A percentile compares a stretch with the other conserved stretches of the same genome.
Conservation (phyloP, 2,113 vertebrate genomes). For the Rhinoderma darwinii region DNA sequence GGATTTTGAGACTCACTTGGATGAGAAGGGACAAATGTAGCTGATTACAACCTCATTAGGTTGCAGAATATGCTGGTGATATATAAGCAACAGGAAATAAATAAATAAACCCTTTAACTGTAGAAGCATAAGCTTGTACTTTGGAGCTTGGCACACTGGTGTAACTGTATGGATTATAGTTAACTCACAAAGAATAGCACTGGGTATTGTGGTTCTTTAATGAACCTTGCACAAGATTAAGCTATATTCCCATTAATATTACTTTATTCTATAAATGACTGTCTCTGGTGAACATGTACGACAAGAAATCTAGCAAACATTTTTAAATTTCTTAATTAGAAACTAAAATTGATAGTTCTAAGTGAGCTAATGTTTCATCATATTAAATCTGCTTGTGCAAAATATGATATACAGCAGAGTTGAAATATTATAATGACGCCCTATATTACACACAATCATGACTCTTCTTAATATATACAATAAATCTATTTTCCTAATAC, state of each 20-base stretch:
- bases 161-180: neutral
- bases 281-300: neutral
- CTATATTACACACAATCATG: constrained; percentile 26
- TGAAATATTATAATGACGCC: neutral
- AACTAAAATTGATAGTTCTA: neutral
- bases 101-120: too few species aligned
- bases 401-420: neutral
- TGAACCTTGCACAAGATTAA: neutral
- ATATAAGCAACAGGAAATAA: too few species aligned
- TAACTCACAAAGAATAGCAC: neutral
- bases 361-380: neutral
- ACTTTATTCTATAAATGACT: neutral
- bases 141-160: neutral
- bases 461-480: constrained; percentile 44
- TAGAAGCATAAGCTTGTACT: too few species aligned
- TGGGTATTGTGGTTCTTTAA: too few species aligned
- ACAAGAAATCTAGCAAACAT: neutral
- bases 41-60: too few species aligned
- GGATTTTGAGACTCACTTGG: too few species aligned
- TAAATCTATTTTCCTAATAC: constrained; percentile 20
- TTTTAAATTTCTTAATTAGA: constrained; percentile 1
- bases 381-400: constrained; percentile 1
- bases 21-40: too few species aligned
- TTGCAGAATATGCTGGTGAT: too few species aligned
- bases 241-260: neutral